A percentile compares a stretch with the other conserved stretches of the same genome.
These are phyloP conservation scores for Ctenochaetus hawaiiensis DNA, from an alignment of 2,797 vertebrate genomes.

Conservation along the genomic window DNA sequence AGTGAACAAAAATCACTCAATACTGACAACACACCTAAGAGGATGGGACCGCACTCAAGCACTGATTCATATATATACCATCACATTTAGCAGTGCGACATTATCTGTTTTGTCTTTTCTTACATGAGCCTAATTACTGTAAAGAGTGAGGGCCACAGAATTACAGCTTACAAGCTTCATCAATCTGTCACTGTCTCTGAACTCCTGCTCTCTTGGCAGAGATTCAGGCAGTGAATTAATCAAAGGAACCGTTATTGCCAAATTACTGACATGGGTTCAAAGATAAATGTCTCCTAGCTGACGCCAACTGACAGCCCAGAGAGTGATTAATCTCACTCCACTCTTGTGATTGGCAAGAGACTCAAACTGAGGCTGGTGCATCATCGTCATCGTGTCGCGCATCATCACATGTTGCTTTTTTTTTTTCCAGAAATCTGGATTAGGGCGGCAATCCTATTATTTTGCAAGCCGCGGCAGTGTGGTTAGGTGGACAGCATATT, in stretches of 20 bases:
- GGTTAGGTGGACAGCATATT: slow-evolving; percentile 32
- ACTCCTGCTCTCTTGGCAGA: slow-evolving; percentile 75
- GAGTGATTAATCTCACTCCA: slow-evolving; percentile 77
- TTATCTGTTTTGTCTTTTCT: slow-evolving; percentile 72
- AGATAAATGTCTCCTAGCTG: slow-evolving; percentile 81
- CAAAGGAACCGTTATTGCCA: slow-evolving; percentile 82
- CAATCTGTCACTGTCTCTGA: slow-evolving; percentile 81
- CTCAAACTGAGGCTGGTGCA: slow-evolving; percentile 47
- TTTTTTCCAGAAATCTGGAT: slow-evolving; percentile 39
- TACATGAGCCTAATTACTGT: slow-evolving; percentile 69
- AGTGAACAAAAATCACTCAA: neutral
- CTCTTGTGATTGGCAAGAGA: slow-evolving; percentile 75
- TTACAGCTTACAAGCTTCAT: slow-evolving; percentile 73
- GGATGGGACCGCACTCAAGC: slow-evolving; percentile 7
- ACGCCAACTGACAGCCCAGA: slow-evolving; percentile 68
- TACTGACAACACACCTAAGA: slow-evolving; percentile 11
- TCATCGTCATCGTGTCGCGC: slow-evolving; percentile 32
- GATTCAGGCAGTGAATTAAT: slow-evolving; percentile 82
- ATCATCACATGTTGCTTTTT: slow-evolving; percentile 35
- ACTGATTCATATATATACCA: slow-evolving; percentile 46
- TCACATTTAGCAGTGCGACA: slow-evolving; percentile 42
- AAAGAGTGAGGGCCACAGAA: slow-evolving; percentile 69
- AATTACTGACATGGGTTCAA: slow-evolving; percentile 83
- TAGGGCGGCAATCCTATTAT: slow-evolving; percentile 21
- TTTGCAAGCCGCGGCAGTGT: neutral